Evolutionary conservation across 2,113 vertebrate species (phyloP).

Genomic region (Plotosus lineatus): DNA sequence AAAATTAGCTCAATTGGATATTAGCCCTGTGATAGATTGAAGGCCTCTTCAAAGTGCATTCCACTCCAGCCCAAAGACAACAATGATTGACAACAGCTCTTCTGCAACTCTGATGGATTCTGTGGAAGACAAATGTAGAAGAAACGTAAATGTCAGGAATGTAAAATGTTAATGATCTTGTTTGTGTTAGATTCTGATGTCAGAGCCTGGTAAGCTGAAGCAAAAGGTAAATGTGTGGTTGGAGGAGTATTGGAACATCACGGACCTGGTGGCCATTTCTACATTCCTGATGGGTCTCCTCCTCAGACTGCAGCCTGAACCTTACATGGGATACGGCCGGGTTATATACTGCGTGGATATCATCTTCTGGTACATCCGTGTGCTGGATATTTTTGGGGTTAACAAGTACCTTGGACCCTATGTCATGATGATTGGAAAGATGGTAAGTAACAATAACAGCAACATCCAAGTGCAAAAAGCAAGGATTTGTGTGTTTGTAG

Average conservation of each 20-base stretch:
- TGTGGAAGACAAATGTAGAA: neutral
- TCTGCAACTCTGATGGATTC: too few relatives aligned
- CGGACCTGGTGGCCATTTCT: slow-evolving; percentile 88
- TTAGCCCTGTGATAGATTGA: too few relatives aligned
- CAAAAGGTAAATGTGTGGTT: slow-evolving; percentile 98
- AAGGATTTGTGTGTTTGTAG: neutral
- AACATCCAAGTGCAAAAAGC: neutral
- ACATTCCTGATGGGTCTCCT: slow-evolving; percentile 87
- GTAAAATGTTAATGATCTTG: slow-evolving; percentile 11
- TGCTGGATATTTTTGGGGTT: slow-evolving; percentile 97
- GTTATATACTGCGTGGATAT: slow-evolving; percentile 98
- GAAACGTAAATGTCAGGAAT: neutral
- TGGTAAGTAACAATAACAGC: slow-evolving; percentile 79
- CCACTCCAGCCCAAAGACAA: too few relatives aligned
- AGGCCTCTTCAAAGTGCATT: too few relatives aligned
- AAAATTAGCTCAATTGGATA: too few relatives aligned
- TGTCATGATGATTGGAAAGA: slow-evolving; percentile 99
- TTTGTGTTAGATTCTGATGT: slow-evolving; percentile 90
- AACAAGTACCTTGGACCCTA: slow-evolving; percentile 99
- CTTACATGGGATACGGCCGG: slow-evolving; percentile 94
- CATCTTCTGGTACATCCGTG: slow-evolving; percentile 99
- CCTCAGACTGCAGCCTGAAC: slow-evolving; percentile 89
- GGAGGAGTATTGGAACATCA: slow-evolving; percentile 99
- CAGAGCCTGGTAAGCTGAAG: slow-evolving; percentile 94
- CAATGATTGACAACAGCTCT: too few relatives aligned